Evolutionary conservation across 2,797 vertebrate genomes (phyloP), one percentile per base, ranked within the genome.

Genomic region (Novumbra hubbsi): DNA sequence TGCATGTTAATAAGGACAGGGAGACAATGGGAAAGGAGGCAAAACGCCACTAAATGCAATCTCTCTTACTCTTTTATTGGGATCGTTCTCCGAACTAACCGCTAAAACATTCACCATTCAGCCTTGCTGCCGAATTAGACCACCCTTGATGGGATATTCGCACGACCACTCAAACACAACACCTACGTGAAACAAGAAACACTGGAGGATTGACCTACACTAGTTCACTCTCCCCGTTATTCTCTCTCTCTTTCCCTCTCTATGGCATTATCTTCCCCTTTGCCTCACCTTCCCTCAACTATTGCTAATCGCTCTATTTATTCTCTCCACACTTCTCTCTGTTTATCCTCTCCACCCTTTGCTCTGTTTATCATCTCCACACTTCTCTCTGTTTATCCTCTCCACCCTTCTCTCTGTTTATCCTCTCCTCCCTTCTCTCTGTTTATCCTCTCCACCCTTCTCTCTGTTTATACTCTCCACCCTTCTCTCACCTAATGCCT

Each of bases 1-100:
- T 91, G 90, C 90, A 93, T 93, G 90, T 92, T 93, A 93, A 94
- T 92, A 93, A 93, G 89, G 87, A 81, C 87, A 89, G 83, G 86
- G 82, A 93, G 89, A 92, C 90, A 91, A 93, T 87, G 88, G 90
- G 85, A 60, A n/a, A 91, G 87, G 86, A 89, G 86, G 88, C 84
- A 91, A 89, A 91, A 91, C 85, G 88, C 85, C 88, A 92, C 89
- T 82, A 87, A 71, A 89, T 5, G 86, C 81, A 87, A 88, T 86
- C 80, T 68, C 81, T 85, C 27, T 32, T 8, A 77, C 83, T 83
- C 88, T 86, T 87, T 60, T 50, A 88, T 86, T 32, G 68, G 81
- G 84, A 84, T 83, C 86, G 85, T 87, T 87, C 41, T 17, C 12
- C 16, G 41, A 84, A 70, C 79, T 72, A 69, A 68, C 52, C 30